phyloP scores from a whole-genome alignment of 1,140 invertebrate genomes.

The Drosophila persimilis region DNA sequence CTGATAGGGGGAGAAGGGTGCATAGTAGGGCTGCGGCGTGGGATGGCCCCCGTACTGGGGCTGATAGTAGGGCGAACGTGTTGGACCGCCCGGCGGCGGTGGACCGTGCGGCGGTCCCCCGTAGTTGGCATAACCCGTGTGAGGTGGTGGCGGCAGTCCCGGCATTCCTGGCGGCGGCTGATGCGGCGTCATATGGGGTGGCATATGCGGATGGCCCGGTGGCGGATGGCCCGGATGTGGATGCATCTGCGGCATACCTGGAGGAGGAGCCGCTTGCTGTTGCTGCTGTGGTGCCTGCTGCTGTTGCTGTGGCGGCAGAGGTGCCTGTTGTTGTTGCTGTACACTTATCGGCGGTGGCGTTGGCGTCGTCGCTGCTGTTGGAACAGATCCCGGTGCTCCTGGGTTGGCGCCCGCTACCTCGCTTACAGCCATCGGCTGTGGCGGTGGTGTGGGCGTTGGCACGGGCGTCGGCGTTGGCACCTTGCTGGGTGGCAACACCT shows the following conservation, averaged over 20 bases:
- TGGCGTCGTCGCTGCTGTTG: constrained; percentile 40
- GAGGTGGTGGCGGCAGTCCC: constrained; percentile 83
- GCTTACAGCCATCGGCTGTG: constrained; percentile 10
- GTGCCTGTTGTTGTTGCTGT: constrained; percentile 45
- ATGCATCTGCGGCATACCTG: constrained; percentile 65
- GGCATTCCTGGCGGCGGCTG: constrained; percentile 83
- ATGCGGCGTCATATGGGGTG: constrained; percentile 78
- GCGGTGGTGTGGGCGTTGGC: constrained; percentile 56
- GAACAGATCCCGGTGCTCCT: neutral
- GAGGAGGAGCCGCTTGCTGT: constrained; percentile 47
- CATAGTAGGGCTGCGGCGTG: constrained; percentile 85
- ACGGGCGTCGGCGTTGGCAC: constrained; percentile 53
- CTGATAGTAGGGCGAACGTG: constrained; percentile 86
- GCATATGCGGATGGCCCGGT: constrained; percentile 78
- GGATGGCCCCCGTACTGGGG: constrained; percentile 86
- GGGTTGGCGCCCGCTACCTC: constrained; percentile 43
- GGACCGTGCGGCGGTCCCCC: constrained; percentile 66
- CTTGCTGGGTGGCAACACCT: constrained; percentile 29
- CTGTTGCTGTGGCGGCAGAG: constrained; percentile 19
- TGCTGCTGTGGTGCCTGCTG: constrained; percentile 21
- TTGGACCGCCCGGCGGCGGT: constrained; percentile 85
- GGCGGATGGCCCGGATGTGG: constrained; percentile 72
- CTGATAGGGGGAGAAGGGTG: constrained; percentile 85
- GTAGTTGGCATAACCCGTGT: constrained; percentile 82
- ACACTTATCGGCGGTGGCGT: constrained; percentile 49